These are phyloP conservation scores for Quadroppia sp. DNA, from an alignment of 2,888 invertebrate species.

Conservation along the genomic window DNA sequence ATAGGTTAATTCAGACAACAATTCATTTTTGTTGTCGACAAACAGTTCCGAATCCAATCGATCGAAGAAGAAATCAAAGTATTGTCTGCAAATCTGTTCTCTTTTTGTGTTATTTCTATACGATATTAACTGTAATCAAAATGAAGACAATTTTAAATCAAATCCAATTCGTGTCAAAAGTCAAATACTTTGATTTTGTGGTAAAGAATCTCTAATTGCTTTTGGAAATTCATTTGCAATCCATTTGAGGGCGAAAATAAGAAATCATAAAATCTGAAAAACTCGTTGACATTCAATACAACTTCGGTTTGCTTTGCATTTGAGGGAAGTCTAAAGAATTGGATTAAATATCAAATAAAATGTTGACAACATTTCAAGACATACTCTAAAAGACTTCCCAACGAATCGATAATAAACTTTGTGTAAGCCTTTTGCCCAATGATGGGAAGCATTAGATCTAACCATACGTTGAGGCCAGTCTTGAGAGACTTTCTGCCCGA, in stretches of 20 bases:
- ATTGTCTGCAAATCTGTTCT: constrained; percentile 5
- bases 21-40: constrained; percentile 47
- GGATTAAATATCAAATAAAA: background rate
- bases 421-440: constrained; percentile 51
- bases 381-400: constrained; percentile 52
- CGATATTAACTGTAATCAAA: constrained; percentile 12
- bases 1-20: constrained; percentile 59
- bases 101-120: background rate
- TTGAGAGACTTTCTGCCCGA: constrained; percentile 51
- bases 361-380: constrained; percentile 6
- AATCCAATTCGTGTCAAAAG: background rate
- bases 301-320: constrained; percentile 49
- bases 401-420: constrained; percentile 52
- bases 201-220: constrained; percentile 51
- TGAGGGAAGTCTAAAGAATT: constrained; percentile 45
- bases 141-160: background rate
- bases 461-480: constrained; percentile 54
- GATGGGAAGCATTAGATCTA: constrained; percentile 53
- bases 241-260: constrained; percentile 49
- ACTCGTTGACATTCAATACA: constrained; percentile 51
- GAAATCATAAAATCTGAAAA: constrained; percentile 52
- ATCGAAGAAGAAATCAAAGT: background rate
- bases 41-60: background rate
- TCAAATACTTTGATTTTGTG: constrained; percentile 48
- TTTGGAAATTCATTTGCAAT: constrained; percentile 50